These are phyloP conservation scores for Pheosia gnoma DNA, from an alignment of 2,888 invertebrate genomes.

Conservation along the genomic window DNA sequence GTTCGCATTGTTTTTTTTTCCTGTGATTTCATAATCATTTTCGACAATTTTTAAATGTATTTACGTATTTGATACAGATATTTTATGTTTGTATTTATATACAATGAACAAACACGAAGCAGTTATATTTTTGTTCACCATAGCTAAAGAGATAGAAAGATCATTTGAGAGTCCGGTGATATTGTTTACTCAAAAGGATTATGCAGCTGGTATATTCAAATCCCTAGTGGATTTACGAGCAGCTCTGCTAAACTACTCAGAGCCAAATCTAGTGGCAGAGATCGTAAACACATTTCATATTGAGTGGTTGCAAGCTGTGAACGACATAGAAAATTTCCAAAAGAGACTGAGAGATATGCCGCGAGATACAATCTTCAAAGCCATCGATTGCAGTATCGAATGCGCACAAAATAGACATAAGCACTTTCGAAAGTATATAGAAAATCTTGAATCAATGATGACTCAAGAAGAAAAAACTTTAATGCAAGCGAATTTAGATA, in stretches of 20 bases:
- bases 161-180: constrained; percentile 52
- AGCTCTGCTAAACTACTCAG: constrained; percentile 26
- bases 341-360: constrained; percentile 43
- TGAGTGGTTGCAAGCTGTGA: constrained; percentile 49
- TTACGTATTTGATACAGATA: constrained; percentile 4
- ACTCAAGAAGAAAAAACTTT: constrained; percentile 27
- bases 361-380: constrained; percentile 35
- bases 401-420: constrained; percentile 33
- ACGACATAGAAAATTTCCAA: constrained; percentile 44
- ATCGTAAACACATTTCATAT: constrained; percentile 43
- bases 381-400: constrained; percentile 44
- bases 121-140: constrained; percentile 35
- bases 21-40: neutral
- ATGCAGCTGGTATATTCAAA: constrained; percentile 36
- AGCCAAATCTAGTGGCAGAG: constrained; percentile 24
- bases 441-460: constrained; percentile 17
- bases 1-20: neutral
- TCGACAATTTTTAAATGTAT: neutral
- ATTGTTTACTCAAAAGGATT: constrained; percentile 50
- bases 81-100: constrained; percentile 15
- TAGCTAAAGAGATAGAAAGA: constrained; percentile 46
- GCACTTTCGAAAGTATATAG: constrained; percentile 30
- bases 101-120: constrained; percentile 41
- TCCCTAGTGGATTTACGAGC: constrained; percentile 32
- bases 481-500: constrained; percentile 35